These are phyloP conservation scores for Alauda arvensis DNA, from an alignment of 2,797 vertebrate genomes.

Conservation along the genomic window DNA sequence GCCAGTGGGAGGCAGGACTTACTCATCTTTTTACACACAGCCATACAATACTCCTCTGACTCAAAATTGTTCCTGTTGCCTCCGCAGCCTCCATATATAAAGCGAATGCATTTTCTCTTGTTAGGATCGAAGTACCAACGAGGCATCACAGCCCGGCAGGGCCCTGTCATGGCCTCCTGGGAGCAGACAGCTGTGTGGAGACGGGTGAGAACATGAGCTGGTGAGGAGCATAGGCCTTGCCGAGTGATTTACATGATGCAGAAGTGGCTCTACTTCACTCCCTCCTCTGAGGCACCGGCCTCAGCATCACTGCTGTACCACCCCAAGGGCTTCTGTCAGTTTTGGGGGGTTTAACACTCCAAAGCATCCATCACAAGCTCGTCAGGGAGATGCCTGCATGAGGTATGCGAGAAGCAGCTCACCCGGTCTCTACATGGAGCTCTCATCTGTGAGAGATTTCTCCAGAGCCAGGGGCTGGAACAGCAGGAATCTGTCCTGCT, in stretches of 20 bases:
- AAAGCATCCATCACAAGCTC: background rate
- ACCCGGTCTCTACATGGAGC: background rate
- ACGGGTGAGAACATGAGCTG: conserved; percentile 72
- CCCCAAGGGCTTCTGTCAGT: background rate
- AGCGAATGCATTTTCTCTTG: conserved; percentile 90
- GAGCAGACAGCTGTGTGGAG: conserved; percentile 94
- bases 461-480: background rate
- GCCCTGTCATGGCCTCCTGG: conserved; percentile 93
- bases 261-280: background rate
- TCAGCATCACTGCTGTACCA: accelerated
- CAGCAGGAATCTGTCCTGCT: background rate
- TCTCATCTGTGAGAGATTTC: background rate
- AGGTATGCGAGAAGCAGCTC: background rate
- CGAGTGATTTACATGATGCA: background rate
- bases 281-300: background rate
- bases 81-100: conserved; percentile 96
- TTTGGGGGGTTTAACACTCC: background rate
- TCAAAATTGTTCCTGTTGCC: conserved; percentile 99
- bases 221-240: conserved; percentile 41
- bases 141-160: conserved; percentile 92
- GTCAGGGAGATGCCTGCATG: accelerated
- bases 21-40: conserved; percentile 95
- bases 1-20: conserved; percentile 78
- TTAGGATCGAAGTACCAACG: conserved; percentile 94
- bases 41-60: conserved; percentile 98